Percentiles rank a stretch among this genome's conserved stretches.
Evolutionary conservation across 2,888 invertebrate species (phyloP).

Genomic region (Slavum lentiscoides): DNA sequence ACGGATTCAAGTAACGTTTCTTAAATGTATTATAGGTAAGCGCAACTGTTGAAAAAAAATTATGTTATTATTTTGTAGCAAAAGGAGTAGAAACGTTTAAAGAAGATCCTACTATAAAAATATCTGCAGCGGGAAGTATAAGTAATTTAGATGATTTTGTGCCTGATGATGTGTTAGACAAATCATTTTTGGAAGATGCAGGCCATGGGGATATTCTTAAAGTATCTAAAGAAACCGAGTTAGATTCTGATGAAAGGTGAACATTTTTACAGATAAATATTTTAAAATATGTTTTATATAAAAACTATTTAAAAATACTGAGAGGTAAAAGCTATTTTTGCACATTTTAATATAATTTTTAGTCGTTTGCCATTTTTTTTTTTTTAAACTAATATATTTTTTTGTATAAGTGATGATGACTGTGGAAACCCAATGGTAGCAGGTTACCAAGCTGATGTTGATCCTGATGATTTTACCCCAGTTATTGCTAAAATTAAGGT

Average conservation of each 20-base stretch:
- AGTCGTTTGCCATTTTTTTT: neutral
- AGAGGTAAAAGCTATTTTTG: too few species aligned
- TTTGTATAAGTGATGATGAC: constrained; percentile 67
- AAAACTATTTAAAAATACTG: neutral
- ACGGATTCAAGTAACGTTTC: constrained; percentile 21
- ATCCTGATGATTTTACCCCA: constrained; percentile 65
- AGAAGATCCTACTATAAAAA: constrained; percentile 20
- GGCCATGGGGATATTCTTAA: constrained; percentile 59
- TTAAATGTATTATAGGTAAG: neutral
- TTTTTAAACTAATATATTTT: neutral
- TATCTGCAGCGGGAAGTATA: neutral
- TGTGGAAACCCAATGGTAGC: constrained; percentile 79
- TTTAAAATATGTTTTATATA: neutral
- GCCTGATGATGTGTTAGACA: constrained; percentile 72
- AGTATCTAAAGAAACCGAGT: constrained; percentile 56
- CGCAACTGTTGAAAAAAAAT: neutral
- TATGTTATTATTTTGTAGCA: neutral
- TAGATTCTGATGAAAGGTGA: constrained; percentile 65
- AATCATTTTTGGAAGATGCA: constrained; percentile 75
- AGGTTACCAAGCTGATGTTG: constrained; percentile 81
- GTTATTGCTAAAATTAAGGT: constrained; percentile 36
- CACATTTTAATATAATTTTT: too few species aligned
- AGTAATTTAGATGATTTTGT: constrained; percentile 73
- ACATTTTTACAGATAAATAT: neutral
- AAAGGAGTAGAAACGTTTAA: constrained; percentile 1